Evolutionary conservation across 92 coral and sea anemone species (phyloP).

Genomic region (Epizoanthus rinbou): DNA sequence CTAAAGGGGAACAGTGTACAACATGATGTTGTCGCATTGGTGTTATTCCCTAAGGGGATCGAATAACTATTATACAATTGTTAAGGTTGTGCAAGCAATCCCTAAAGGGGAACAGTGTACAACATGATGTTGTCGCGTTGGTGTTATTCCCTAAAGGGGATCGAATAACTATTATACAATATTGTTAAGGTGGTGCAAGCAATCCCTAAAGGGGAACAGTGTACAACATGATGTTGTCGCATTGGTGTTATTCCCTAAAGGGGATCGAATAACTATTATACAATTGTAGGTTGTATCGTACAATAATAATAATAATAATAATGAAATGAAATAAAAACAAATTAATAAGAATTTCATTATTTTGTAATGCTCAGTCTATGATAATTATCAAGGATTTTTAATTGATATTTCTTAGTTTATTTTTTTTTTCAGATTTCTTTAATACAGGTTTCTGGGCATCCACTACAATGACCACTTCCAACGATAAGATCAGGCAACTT

Average conservation of each 20-base stretch:
- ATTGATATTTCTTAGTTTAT: neutral
- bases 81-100: too few species aligned
- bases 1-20: too few species aligned
- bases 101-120: too few species aligned
- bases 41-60: slow-evolving; percentile 2
- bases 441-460: slow-evolving; percentile 3
- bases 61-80: too few species aligned
- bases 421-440: neutral
- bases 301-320: neutral
- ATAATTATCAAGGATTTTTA: neutral
- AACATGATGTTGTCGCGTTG: neutral
- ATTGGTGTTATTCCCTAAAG: too few species aligned
- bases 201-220: too few species aligned
- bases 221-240: too few species aligned
- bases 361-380: neutral
- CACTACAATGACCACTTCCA: neutral
- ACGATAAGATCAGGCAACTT: neutral
- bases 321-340: neutral
- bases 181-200: too few species aligned
- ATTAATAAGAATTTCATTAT: too few species aligned
- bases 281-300: neutral
- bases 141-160: too few species aligned
- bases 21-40: too few species aligned
- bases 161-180: too few species aligned
- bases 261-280: neutral